Evolutionary conservation across 1,140 invertebrate genomes (phyloP), one percentile per base, ranked within the genome.

Genomic region (Procambarus clarkii): DNA sequence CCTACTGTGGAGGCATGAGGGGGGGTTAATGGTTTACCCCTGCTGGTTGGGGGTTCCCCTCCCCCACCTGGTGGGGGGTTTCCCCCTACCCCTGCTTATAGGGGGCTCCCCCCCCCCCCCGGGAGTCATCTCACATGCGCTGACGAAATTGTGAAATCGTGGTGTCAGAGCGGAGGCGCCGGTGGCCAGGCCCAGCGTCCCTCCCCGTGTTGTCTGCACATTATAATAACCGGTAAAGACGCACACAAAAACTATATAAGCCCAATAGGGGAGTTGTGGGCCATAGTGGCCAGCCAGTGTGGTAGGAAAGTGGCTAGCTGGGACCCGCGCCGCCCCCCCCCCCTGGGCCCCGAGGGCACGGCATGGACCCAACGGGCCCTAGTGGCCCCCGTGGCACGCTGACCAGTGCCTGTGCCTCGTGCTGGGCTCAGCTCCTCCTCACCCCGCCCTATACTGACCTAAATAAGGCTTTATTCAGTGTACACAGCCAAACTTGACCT

Each of bases 91-190:
- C 8, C 50, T 54, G 8, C 8, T 54, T 3, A 7, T 8, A 8
- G 13, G 13, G 13, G 11, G 34, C 0, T 9, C 7, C 45, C 13
- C 15, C 15, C n/a, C n/a, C n/a, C n/a, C 15, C 7, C 11, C 4
- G 0, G 9, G 2, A n/a, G 4, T 46, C 8, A 48, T 2, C 77
- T 69, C 45, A 45, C 81, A 45, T 8, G 9, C 44, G 46, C 21
- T 82, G 80, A 83, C 34, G 58, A 64, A 83, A 46, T 83, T 64
- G 81, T 83, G 81, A 83, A 71, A 83, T 64, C n/a, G 69, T 34
- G n/a, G 24, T 44, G 24, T 44, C 2, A 34, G 7, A 8, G 21
- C 2, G n/a, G 1, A n/a, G 21, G n/a, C n/a, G 7, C 8, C 4
- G 34, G 69, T 69, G 58, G 34, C 9, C 0, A 4, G 11, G 21